These are phyloP conservation scores for Drosophila seclusa DNA, from an alignment of 2,888 invertebrate species.

Conservation along the genomic window DNA sequence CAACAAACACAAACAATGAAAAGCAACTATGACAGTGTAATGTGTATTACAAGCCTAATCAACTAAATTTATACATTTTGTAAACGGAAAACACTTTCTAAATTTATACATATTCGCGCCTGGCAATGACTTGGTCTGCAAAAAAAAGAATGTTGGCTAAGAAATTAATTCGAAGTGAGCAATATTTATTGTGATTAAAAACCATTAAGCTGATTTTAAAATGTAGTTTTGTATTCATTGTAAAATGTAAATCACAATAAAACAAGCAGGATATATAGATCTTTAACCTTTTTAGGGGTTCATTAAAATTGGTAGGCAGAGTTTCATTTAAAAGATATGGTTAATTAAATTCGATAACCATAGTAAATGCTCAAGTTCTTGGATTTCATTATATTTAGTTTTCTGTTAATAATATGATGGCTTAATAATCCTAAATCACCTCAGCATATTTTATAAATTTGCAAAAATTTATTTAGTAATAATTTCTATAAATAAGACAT, in stretches of 20 bases:
- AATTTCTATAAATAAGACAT: neutral
- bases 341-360: neutral
- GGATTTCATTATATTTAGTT: neutral
- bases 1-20: slow-evolving; percentile 5
- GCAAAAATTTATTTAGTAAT: neutral
- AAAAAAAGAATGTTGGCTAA: slow-evolving; percentile 36
- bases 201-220: slow-evolving; percentile 21
- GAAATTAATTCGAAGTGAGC: slow-evolving; percentile 59
- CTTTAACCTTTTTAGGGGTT: neutral
- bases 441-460: neutral
- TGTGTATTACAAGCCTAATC: slow-evolving; percentile 34
- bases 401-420: neutral
- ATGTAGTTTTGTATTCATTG: slow-evolving; percentile 4
- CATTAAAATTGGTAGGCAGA: neutral
- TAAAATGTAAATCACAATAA: neutral
- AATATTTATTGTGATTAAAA: slow-evolving; percentile 72
- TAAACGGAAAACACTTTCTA: slow-evolving; percentile 24
- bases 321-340: neutral
- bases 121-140: slow-evolving; percentile 33
- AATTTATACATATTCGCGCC: slow-evolving; percentile 23
- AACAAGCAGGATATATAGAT: neutral
- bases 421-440: neutral
- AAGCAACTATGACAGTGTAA: slow-evolving; percentile 11
- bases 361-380: neutral
- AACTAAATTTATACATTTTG: slow-evolving; percentile 50